Evolutionary conservation across 2,113 vertebrate genomes (phyloP).

Genomic region (Hydropotes inermis): DNA sequence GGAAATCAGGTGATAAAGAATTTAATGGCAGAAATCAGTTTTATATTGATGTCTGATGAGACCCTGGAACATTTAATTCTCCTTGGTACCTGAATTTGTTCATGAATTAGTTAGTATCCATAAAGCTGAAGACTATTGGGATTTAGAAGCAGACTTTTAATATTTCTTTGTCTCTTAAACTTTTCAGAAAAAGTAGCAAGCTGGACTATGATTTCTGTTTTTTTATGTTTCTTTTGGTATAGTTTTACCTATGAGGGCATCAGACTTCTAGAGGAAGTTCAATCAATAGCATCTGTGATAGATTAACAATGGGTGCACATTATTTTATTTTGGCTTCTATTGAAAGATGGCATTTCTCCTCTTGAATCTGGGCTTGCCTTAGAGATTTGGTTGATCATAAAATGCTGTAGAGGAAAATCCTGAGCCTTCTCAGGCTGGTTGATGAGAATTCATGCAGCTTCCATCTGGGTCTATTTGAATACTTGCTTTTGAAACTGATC

Average conservation of each 20-base stretch:
- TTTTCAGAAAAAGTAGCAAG: background rate
- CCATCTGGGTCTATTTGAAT: conserved; percentile 9
- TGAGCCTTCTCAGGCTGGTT: background rate
- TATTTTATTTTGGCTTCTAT: background rate
- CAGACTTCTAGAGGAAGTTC: background rate
- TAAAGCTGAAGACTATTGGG: background rate
- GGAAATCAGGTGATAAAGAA: background rate
- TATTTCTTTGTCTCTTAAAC: background rate
- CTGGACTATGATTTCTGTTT: background rate
- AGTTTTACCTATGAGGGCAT: background rate
- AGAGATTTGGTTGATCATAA: background rate
- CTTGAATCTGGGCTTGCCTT: background rate
- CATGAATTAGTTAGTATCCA: background rate
- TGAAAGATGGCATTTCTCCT: background rate
- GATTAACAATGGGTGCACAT: background rate
- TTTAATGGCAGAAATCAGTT: conserved; percentile 14
- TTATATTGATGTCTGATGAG: conserved; percentile 23
- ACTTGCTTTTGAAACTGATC: conserved; percentile 8
- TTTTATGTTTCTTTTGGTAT: background rate
- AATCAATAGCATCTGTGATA: background rate
- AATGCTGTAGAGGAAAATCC: background rate
- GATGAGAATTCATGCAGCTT: conserved; percentile 7
- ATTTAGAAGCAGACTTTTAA: background rate
- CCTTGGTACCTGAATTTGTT: background rate
- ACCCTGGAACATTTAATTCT: background rate